Conservation (phyloP, 2,113 vertebrate genomes). For the Mobula hypostoma region DNA sequence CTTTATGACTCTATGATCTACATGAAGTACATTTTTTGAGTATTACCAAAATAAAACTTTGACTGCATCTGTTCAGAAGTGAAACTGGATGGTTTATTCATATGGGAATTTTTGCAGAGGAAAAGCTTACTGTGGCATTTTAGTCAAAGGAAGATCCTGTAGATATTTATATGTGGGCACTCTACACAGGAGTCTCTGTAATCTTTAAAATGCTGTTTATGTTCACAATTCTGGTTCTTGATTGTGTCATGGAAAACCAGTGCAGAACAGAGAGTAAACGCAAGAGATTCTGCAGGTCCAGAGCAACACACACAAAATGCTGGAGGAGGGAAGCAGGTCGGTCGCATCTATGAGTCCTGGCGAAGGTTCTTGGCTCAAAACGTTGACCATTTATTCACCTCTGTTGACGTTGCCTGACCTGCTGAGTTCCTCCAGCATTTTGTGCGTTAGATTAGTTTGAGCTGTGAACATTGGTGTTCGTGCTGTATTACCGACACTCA, state of each 20-base stretch:
- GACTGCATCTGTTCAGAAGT: neutral
- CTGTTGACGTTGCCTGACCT: too few relatives aligned
- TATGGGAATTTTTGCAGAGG: neutral
- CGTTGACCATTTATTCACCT: too few relatives aligned
- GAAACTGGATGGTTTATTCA: neutral
- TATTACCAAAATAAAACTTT: too few relatives aligned
- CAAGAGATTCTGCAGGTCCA: too few relatives aligned
- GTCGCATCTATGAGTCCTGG: too few relatives aligned
- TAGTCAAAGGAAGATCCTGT: neutral
- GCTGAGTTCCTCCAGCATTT: too few relatives aligned
- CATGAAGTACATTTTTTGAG: too few relatives aligned
- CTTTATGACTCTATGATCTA: too few relatives aligned
- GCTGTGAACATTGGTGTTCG: neutral
- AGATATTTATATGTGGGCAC: neutral
- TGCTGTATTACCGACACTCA: neutral
- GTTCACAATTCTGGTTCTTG: neutral
- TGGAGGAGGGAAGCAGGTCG: too few relatives aligned
- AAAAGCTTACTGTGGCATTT: neutral
- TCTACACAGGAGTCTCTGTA: neutral
- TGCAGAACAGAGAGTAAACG: neutral
- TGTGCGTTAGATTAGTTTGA: neutral
- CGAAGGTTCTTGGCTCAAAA: too few relatives aligned
- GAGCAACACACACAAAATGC: too few relatives aligned
- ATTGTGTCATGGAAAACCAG: neutral
- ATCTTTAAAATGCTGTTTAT: neutral